Evolutionary conservation across 1,140 invertebrate genomes (phyloP).

Genomic region (Notospermus geniculatus): DNA sequence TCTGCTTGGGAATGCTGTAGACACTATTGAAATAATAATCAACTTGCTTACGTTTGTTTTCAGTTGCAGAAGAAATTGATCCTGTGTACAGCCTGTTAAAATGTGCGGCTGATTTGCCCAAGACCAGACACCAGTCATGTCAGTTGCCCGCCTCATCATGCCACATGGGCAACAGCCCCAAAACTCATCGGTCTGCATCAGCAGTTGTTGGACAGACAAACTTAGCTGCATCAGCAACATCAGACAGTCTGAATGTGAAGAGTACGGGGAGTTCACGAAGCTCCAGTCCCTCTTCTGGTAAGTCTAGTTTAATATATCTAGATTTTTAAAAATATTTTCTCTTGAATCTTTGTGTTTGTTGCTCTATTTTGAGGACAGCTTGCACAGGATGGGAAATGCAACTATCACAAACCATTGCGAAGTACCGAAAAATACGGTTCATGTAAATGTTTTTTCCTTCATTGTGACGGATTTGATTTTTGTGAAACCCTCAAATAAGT

Average conservation of each 20-base stretch:
- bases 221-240: background rate
- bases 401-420: too few relatives aligned
- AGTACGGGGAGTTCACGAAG: slow-evolving; percentile 4
- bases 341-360: too few relatives aligned
- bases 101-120: slow-evolving; percentile 51
- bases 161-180: background rate
- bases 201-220: background rate
- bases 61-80: slow-evolving; percentile 43
- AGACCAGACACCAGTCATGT: slow-evolving; percentile 15
- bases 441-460: too few relatives aligned
- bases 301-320: background rate
- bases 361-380: too few relatives aligned
- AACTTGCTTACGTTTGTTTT: too few relatives aligned
- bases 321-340: background rate
- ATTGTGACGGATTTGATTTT: too few relatives aligned
- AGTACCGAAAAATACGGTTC: too few relatives aligned
- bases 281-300: slow-evolving; percentile 6
- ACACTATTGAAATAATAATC: too few relatives aligned
- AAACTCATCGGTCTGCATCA: background rate
- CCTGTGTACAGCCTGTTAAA: slow-evolving; percentile 54
- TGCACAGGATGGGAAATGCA: too few relatives aligned
- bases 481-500: too few relatives aligned
- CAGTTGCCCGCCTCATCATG: background rate
- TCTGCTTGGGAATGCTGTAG: too few relatives aligned
- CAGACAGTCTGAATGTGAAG: slow-evolving; percentile 7